phyloP scores from a whole-genome alignment of 1,140 invertebrate species.

The Eciton burchellii region DNA sequence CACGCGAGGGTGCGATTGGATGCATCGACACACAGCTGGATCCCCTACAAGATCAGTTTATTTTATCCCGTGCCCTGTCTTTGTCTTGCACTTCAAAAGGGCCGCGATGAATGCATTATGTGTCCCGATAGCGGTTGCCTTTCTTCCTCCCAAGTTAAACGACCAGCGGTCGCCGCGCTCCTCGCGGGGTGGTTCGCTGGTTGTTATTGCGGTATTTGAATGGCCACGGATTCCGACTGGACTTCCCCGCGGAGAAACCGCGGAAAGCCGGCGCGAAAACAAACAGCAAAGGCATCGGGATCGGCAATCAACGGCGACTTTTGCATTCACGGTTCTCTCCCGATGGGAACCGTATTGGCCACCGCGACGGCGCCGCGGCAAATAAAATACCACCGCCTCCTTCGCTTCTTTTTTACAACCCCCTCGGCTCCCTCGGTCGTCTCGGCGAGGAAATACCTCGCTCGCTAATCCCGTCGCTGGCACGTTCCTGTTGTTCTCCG shows the following conservation, averaged over 20 bases:
- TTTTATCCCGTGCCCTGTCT: too few species aligned
- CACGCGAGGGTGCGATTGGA: too few species aligned
- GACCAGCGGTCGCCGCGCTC: too few species aligned
- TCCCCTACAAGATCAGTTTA: too few species aligned
- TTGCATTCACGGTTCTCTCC: slow-evolving; percentile 12
- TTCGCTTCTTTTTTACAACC: slow-evolving; percentile 12
- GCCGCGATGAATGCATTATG: too few species aligned
- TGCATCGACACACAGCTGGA: too few species aligned
- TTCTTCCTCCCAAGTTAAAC: too few species aligned
- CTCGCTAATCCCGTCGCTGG: slow-evolving; percentile 59
- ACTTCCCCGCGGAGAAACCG: not conserved
- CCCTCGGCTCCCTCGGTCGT: not conserved
- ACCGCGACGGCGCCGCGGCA: not conserved
- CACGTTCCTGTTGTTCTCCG: slow-evolving; percentile 33
- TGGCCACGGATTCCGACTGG: not conserved
- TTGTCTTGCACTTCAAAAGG: too few species aligned
- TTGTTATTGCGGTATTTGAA: slow-evolving; percentile 16
- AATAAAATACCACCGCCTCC: slow-evolving; percentile 41
- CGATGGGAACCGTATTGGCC: too few species aligned
- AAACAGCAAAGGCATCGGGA: slow-evolving; percentile 1
- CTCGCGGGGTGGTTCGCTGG: not conserved
- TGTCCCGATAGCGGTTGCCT: too few species aligned
- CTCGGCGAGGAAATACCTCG: slow-evolving; percentile 33
- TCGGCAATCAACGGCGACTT: not conserved
- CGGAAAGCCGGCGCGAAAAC: not conserved